A percentile compares a stretch with the other conserved stretches of the same genome.
These are phyloP conservation scores for Leucophenga maculata DNA, from an alignment of 2,888 invertebrate species.

Conservation along the genomic window DNA sequence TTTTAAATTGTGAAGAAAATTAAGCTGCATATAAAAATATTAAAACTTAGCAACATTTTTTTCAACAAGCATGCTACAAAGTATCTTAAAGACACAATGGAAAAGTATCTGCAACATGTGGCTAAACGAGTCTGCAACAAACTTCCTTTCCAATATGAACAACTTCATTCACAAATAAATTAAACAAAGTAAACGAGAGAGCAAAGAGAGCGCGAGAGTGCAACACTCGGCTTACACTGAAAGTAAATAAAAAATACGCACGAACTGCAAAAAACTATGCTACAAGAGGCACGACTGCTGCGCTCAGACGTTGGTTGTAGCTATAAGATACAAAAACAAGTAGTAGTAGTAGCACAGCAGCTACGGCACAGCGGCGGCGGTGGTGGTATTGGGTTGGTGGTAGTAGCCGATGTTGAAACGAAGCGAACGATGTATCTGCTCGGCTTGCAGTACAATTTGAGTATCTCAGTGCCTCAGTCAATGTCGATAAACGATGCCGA, in stretches of 20 bases:
- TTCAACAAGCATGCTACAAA: no score
- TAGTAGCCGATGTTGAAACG: constrained; percentile 8
- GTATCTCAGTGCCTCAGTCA: constrained; percentile 59
- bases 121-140: constrained; percentile 27
- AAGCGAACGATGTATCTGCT: not conserved
- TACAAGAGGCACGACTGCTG: constrained; percentile 12
- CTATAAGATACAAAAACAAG: not conserved
- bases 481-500: constrained; percentile 69
- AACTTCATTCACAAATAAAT: constrained; percentile 6
- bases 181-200: not conserved
- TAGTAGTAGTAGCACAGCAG: no score
- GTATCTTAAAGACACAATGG: no score
- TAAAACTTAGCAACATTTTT: no score
- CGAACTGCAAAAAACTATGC: constrained; percentile 46
- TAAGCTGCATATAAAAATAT: no score
- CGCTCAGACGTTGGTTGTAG: not conserved
- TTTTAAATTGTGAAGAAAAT: no score
- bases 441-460: not conserved
- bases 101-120: constrained; percentile 38
- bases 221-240: not conserved
- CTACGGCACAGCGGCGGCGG: constrained; percentile 2
- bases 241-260: constrained; percentile 4
- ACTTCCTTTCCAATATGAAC: constrained; percentile 2
- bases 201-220: not conserved
- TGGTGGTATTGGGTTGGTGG: no score